Base-by-base conservation (phyloP, 1,140 invertebrate genomes). In the Lucilia cuprina region DNA sequence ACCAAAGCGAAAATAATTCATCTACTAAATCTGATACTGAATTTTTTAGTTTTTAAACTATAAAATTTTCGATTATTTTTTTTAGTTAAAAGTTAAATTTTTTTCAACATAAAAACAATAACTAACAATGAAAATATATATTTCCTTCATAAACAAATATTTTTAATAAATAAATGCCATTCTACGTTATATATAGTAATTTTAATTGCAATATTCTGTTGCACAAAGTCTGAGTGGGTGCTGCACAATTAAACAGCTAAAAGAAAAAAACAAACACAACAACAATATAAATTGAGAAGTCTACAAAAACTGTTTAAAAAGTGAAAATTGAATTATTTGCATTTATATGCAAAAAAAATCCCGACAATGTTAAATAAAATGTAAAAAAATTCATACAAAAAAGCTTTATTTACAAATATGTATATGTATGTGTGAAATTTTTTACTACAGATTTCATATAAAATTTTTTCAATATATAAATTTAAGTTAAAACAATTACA, bases 261-360 rank as follows among this genome's bases (percentile, higher is more conserved):
- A 60, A n/a, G 2, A n/a, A n/a, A 60, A n/a, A 41, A 41, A 41
- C 0, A 41, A 41, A 41, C n/a, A 17, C n/a, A 60, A 60, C 14
- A 60, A 60, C 25, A 30, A 30, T 3, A 30, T 3, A 30, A n/a
- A 7, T 17, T 14, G 55, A n/a, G 14, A 14, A 60, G 55, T n/a
- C 19, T 5, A 70, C 21, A 70, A 70, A 70, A 70, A 70, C n/a
- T 21, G n/a, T 21, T 70, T 70, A 70, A 70, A 70, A 70, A 70
- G 65, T 70, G 65, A 70, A 70, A 70, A 70, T 70, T 70, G n/a
- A 70, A 70, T 70, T 70, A 70, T 70, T 70, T 70, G 65, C 65
- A 70, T 70, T 70, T 70, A 25, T 21, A 25, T 10, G 9, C 65
- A 70, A 70, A 17, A 70, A 70, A 70, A 21, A 70, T 9, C 55